A percentile compares a stretch with the other conserved stretches of the same genome.
Evolutionary conservation across 1,140 invertebrate genomes (phyloP).

Genomic region (Calliphora vicina): DNA sequence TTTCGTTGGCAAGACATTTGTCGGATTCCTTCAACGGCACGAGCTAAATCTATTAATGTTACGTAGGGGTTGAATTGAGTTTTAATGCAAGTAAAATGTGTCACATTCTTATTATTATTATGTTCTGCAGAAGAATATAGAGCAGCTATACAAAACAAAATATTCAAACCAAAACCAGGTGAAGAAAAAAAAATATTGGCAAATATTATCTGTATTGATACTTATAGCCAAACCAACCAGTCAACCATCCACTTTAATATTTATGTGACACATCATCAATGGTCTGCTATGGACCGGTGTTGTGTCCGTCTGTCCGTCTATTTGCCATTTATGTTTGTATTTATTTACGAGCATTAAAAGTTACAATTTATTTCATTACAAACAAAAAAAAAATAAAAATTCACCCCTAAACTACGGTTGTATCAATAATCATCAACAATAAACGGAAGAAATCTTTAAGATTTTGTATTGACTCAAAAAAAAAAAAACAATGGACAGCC

Average conservation of each 20-base stretch:
- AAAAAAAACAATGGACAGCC: background rate
- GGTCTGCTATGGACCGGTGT: background rate
- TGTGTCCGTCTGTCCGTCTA: background rate
- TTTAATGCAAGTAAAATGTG: slow-evolving; percentile 13
- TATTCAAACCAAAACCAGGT: background rate
- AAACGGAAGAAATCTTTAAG: slow-evolving; percentile 17
- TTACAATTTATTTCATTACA: background rate
- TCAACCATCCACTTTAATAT: background rate
- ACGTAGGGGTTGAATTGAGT: slow-evolving; percentile 22
- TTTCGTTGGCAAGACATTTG: background rate
- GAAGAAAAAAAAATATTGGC: slow-evolving; percentile 24
- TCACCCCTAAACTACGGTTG: background rate
- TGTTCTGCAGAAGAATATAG: background rate
- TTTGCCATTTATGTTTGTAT: background rate
- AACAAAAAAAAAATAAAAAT: background rate
- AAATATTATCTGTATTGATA: slow-evolving; percentile 7
- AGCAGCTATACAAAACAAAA: background rate
- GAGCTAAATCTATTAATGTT: slow-evolving; percentile 11
- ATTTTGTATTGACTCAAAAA: background rate
- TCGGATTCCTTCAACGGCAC: background rate
- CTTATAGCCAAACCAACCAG: background rate
- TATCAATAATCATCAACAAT: background rate
- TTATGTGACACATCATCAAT: slow-evolving; percentile 21
- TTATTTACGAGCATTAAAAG: background rate
- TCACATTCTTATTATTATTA: background rate